Evolutionary conservation across 2,113 vertebrate species (phyloP), one percentile per base, ranked within the genome.

Genomic region (Naja naja): DNA sequence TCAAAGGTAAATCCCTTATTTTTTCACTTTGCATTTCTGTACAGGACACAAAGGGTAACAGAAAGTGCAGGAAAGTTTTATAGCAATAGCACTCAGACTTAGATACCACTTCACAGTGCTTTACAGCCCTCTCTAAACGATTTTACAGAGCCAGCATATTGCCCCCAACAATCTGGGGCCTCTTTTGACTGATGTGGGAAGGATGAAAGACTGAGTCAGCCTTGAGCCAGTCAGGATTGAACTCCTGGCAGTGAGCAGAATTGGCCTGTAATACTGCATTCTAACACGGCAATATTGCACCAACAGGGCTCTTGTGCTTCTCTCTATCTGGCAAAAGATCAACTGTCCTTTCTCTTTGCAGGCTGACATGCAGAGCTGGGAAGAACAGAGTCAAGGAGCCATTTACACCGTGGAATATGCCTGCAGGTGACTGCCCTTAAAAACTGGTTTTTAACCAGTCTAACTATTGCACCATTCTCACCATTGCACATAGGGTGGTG

Each of bases 311-410:
- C 11, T n/a, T 64, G 39, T 34, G 16, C 55, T 58, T 47, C 81
- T 88, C 58, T 60, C 34, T 39, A 27, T 8, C n/a, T 20, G 47
- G 55, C 14, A 7, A 5, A 22, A 55, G 64, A 4, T 18, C 5
- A 22, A 27, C 25, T 60, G 25, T n/a, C 91, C 1, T 94, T 52
- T 94, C 54, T 85, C 10, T 64, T 0, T 20, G 18, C 97, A 99
- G 99, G 98, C 99, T 0, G 99, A 99, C 94, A 99, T 99, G 99
- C 99, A 99, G 97, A 98, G 98, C 91, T 99, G 98, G 99, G 99
- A 99, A 93, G 99, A 99, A 95, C 99, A 99, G 93, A 99, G 99
- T 95, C 99, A 99, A 96, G 99, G 99, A 90, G 99, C 99, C 30
- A 99, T 99, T 93, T 99, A 99, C 95, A 98, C 98, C 0, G 99